These are phyloP conservation scores for Drosophila sturtevanti DNA, from an alignment of 1,140 invertebrate species.

Conservation along the genomic window DNA sequence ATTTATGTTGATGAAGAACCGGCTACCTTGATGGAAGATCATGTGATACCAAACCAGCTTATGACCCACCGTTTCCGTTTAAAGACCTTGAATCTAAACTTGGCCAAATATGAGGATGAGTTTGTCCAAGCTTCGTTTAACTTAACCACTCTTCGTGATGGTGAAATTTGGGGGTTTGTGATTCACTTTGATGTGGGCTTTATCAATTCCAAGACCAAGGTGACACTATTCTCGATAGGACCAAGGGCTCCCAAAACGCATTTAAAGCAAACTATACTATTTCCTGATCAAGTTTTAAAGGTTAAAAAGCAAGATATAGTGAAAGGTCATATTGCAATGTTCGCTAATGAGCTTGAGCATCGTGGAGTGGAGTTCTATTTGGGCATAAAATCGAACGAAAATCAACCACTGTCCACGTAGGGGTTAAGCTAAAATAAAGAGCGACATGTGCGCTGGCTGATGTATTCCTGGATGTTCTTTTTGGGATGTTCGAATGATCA, in stretches of 20 bases:
- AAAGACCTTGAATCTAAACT: slow-evolving; percentile 17
- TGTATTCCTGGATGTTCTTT: slow-evolving; percentile 67
- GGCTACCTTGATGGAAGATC: slow-evolving; percentile 25
- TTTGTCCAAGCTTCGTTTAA: slow-evolving; percentile 12
- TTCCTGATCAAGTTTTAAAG: slow-evolving; percentile 1
- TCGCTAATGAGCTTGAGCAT: background rate
- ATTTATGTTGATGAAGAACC: background rate
- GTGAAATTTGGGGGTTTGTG: slow-evolving; percentile 16
- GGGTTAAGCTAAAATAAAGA: slow-evolving; percentile 43
- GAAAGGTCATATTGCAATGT: slow-evolving; percentile 32
- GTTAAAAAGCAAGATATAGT: slow-evolving; percentile 17
- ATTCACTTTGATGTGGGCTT: slow-evolving; percentile 36
- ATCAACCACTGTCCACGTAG: background rate
- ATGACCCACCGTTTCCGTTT: slow-evolving; percentile 34
- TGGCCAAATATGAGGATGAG: slow-evolving; percentile 8
- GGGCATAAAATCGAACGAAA: background rate
- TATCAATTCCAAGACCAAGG: background rate
- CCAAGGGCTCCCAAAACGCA: slow-evolving; percentile 34
- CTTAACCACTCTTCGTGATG: background rate
- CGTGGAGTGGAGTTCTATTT: slow-evolving; percentile 45
- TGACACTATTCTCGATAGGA: slow-evolving; percentile 36
- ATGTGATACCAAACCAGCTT: slow-evolving; percentile 24
- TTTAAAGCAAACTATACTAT: slow-evolving; percentile 39
- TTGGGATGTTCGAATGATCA: slow-evolving; percentile 20
- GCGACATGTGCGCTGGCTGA: slow-evolving; percentile 21